These are phyloP conservation scores for Reticulitermes speratus DNA, from an alignment of 1,140 invertebrate genomes.

Conservation along the genomic window DNA sequence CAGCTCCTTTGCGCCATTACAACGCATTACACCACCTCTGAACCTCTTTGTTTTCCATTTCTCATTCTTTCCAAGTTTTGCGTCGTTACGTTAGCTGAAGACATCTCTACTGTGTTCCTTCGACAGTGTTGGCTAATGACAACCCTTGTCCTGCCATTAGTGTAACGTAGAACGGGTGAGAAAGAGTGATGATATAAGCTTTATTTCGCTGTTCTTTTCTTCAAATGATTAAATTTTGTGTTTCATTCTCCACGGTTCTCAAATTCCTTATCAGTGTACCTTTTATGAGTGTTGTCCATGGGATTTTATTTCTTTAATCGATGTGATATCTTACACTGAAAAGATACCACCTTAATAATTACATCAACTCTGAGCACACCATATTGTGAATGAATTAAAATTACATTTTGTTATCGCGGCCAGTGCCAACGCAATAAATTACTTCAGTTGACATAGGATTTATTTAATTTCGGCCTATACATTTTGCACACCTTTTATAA, in stretches of 20 bases:
- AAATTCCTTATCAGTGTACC: background rate
- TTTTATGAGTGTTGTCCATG: background rate
- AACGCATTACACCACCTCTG: background rate
- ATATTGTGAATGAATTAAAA: too few relatives aligned
- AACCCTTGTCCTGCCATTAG: conserved; percentile 13
- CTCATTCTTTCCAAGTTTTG: background rate
- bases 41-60: background rate
- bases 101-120: background rate
- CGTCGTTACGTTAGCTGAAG: background rate
- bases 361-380: too few relatives aligned
- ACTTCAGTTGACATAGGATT: too few relatives aligned
- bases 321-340: background rate
- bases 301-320: background rate
- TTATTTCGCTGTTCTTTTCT: background rate
- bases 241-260: background rate
- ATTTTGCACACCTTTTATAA: too few relatives aligned
- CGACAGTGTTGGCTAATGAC: background rate
- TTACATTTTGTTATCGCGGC: too few relatives aligned
- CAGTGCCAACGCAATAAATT: too few relatives aligned
- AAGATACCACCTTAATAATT: too few relatives aligned
- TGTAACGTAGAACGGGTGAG: background rate
- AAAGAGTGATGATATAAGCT: conserved; percentile 1
- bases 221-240: background rate
- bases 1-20: background rate
- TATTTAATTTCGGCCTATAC: too few relatives aligned